These are phyloP conservation scores for Pyxicephalus adspersus DNA, from an alignment of 2,113 vertebrate genomes.

Conservation along the genomic window DNA sequence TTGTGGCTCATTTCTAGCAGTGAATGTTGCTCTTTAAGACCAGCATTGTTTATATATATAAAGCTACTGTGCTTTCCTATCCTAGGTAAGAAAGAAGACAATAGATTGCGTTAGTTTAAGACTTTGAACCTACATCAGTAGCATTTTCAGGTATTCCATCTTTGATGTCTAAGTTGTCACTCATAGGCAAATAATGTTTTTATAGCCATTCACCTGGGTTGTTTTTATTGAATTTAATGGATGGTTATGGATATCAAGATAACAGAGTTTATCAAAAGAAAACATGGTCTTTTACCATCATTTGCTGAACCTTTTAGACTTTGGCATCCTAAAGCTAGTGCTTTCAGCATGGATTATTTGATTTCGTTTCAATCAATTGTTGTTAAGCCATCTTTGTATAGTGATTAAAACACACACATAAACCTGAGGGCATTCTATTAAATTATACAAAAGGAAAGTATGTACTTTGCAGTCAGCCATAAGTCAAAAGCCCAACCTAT, in stretches of 20 bases:
- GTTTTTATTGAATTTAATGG: constrained; percentile 40
- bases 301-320: constrained; percentile 45
- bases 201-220: constrained; percentile 13
- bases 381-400: constrained; percentile 59
- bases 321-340: constrained; percentile 48
- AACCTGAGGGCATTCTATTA: background rate
- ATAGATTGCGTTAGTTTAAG: background rate
- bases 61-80: background rate
- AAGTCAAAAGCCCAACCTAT: background rate
- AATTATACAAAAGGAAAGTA: rapidly evolving
- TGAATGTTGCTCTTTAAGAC: too few species aligned
- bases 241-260: constrained; percentile 41
- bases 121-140: constrained; percentile 47
- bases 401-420: rapidly evolving
- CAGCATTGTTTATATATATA: background rate
- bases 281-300: constrained; percentile 44
- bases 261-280: constrained; percentile 48
- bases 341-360: constrained; percentile 50
- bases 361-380: constrained; percentile 57
- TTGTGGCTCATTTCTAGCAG: too few species aligned
- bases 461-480: rapidly evolving
- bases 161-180: constrained; percentile 49
- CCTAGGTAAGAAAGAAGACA: background rate
- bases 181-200: constrained; percentile 32
- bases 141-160: constrained; percentile 39